Base-by-base conservation (phyloP, 2,888 invertebrate species). In the Platycheirus albimanus region DNA sequence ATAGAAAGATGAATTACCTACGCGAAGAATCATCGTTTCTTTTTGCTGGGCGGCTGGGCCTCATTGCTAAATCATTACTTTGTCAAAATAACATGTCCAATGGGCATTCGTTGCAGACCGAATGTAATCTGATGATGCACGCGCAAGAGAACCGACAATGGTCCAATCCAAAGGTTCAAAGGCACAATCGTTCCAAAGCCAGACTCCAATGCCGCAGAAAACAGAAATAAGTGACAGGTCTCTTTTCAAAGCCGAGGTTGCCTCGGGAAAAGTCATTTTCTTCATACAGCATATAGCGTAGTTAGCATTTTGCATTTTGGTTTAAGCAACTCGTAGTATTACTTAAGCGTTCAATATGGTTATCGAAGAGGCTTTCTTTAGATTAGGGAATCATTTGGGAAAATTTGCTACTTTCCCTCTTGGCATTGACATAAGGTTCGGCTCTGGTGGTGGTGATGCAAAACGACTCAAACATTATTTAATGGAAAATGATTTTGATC, bases 161-260 rank as follows among this genome's bases (percentile, higher is more conserved):
- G n/a, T n/a, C n/a, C n/a, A n/a, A n/a, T 19, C 20, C 17, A 75
- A 33, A 49, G 24, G 45, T 54, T 45, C 8, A 45, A 61, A 69
- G 41, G 13, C 13, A 5, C 17, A 33, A 41, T 61, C 28, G 15
- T 36, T 45, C 13, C 15, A 30, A 20, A 54, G 11, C 30, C 10
- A 70, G 19, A 36, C 58, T 41, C 4, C 20, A 6, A 36, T 20
- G 17, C n/a, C 0, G 3, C 0, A 13, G 13, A 11, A 54, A 20
- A 76, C 17, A 38, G n/a, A 58, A 28, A 13, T 33, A 15, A n/a
- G 64, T 52, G 80, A 64, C 75, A 80, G 75, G 56, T 69, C 69
- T 41, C 38, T 38, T 45, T 67, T 72, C 71, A 71, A 75, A 80
- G 56, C 56, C 51, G 69, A 80, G 63, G 64, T 70, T 75, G 64